A percentile compares a stretch with the other conserved stretches of the same genome.
Conservation (phyloP, 92 coral and sea anemone genomes). For the Heteractis magnifica region DNA sequence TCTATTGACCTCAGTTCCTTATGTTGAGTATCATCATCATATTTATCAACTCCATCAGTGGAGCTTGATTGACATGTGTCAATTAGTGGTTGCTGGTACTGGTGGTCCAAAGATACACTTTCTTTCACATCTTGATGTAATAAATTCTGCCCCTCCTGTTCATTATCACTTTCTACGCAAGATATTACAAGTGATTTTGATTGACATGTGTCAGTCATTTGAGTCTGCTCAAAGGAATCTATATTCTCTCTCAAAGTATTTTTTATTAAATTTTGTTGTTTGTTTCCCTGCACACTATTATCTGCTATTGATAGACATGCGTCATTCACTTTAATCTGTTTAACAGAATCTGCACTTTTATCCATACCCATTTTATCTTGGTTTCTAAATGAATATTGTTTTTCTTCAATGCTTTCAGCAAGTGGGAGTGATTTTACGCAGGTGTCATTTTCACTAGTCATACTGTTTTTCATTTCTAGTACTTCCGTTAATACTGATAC, state of each 20-base stretch:
- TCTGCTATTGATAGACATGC: neutral
- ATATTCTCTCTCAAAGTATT: neutral
- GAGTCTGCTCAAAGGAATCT: neutral
- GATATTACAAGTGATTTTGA: neutral
- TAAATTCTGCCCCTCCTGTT: neutral
- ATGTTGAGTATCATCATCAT: neutral
- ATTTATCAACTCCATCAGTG: neutral
- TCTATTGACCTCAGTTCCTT: neutral
- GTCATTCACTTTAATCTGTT: neutral
- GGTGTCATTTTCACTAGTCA: neutral
- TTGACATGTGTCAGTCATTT: neutral
- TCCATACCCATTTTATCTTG: neutral
- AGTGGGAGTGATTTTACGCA: neutral
- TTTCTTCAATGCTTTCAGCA: neutral
- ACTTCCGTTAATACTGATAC: too few species aligned
- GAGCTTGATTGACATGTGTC: conserved; percentile 1
- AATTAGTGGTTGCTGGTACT: neutral
- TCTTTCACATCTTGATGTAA: neutral
- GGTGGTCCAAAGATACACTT: neutral
- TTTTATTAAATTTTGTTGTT: neutral
- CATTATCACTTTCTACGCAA: neutral
- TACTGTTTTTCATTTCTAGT: too few species aligned
- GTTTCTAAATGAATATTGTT: neutral
- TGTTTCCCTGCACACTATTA: neutral
- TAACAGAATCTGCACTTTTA: neutral